phyloP scores from a whole-genome alignment of 2,113 vertebrate genomes.

The Nyctibius bracteatus region DNA sequence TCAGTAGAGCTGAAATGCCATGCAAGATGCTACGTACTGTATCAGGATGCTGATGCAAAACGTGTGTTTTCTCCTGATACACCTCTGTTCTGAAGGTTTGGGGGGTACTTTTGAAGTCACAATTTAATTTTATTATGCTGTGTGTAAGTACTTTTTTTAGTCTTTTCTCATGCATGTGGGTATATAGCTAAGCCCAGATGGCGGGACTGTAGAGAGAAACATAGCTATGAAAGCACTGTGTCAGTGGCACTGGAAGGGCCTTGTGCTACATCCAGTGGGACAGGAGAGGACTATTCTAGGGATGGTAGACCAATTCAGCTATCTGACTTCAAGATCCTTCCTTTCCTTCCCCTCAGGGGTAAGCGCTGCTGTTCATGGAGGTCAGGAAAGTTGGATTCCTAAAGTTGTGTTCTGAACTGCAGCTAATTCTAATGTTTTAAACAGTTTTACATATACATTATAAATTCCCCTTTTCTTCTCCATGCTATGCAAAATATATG shows the following conservation, averaged over 20 bases:
- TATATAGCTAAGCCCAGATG: background rate
- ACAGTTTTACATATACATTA: background rate
- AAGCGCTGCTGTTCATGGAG: background rate
- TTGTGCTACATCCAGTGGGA: background rate
- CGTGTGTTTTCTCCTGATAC: background rate
- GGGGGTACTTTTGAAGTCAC: background rate
- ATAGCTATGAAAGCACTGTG: background rate
- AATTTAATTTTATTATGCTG: background rate
- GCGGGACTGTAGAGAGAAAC: background rate
- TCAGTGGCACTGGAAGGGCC: background rate
- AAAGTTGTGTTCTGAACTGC: background rate
- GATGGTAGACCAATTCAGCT: background rate
- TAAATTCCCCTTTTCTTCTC: background rate
- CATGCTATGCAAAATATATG: background rate
- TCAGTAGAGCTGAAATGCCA: background rate
- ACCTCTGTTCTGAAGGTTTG: background rate
- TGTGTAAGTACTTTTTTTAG: background rate
- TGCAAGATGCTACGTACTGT: background rate
- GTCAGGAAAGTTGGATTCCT: background rate
- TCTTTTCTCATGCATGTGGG: background rate
- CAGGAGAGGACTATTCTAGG: background rate
- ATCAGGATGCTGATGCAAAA: background rate
- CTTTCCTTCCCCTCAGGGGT: background rate
- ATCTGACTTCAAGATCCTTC: background rate
- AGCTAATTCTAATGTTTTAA: background rate